Evolutionary conservation across 2,797 vertebrate species (phyloP).

Genomic region (Ciconia nigra): DNA sequence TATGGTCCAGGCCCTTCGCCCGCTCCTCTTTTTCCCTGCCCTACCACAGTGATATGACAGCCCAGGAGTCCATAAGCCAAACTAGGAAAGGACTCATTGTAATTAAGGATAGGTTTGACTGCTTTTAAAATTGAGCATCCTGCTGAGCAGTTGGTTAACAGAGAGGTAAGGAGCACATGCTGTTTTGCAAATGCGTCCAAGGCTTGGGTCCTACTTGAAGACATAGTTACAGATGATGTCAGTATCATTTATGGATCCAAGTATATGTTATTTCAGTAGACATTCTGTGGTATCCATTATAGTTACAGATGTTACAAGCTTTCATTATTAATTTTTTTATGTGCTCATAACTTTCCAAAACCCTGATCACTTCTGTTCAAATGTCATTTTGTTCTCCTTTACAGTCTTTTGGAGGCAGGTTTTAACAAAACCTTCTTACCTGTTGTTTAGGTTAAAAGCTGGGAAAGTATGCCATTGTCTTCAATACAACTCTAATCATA

Average conservation of each 20-base stretch:
- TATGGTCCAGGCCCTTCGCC: neutral
- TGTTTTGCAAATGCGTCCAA: neutral
- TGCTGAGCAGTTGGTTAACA: neutral
- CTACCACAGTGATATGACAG: neutral
- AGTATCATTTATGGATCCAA: neutral
- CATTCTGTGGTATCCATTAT: neutral
- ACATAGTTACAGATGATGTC: neutral
- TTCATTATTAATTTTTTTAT: neutral
- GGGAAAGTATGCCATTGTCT: neutral
- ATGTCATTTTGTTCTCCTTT: neutral
- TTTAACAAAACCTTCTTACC: neutral
- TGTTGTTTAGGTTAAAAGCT: neutral
- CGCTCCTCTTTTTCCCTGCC: neutral
- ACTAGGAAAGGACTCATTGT: accelerated
- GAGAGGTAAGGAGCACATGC: neutral
- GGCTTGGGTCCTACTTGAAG: neutral
- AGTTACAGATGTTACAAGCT: neutral
- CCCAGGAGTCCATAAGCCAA: neutral
- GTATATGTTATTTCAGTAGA: neutral
- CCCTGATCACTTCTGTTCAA: neutral
- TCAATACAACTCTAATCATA: neutral
- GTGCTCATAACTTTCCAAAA: neutral
- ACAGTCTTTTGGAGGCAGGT: neutral
- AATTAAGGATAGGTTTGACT: neutral
- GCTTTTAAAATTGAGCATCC: neutral